Evolutionary conservation across 2,797 vertebrate genomes (phyloP), one percentile per base, ranked within the genome.

Genomic region (Anableps anableps): DNA sequence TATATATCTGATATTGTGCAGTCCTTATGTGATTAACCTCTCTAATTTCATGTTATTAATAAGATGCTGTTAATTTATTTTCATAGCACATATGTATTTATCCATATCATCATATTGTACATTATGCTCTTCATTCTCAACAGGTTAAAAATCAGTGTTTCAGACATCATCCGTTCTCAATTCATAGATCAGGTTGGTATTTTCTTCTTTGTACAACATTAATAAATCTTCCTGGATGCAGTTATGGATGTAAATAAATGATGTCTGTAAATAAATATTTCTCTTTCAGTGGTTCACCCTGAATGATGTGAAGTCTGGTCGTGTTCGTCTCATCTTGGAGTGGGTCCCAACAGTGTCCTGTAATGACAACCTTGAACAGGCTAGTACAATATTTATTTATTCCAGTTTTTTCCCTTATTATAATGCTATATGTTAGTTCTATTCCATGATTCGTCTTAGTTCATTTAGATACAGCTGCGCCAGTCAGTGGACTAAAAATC

Each of bases 281-380:
- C 0, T 94, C 31, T 90, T 85, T 81, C 90, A 98, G 97, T 98
- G 97, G 97, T 95, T 96, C 89, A 91, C 94, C 17, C 91, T 98
- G 82, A 95, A 94, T 53, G 96, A 96, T 0, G 97, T 97, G 5
- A 97, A 97, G 74, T 97, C 97, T 2, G 97, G 97, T 74, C 93
- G 92, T 10, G 92, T 98, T 76, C 97, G 96, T 76, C 91, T 98
- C 78, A 94, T 96, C 79, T 89, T 97, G 85, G 97, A 98, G 80
- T 97, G 96, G 92, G 95, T 98, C 74, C 91, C 92, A 21, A 92
- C 93, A 3, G 86, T 88, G 1, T 94, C 95, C 29, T 89, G 91
- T 26, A 79, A 94, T 58, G 81, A 94, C 23, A 90, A 91, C 70
- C 90, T 99, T 48, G 93, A 97, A 53, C 95, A 97, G 89, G 97